These are phyloP conservation scores for Magallana nippona DNA, from an alignment of 2,888 invertebrate genomes.

Conservation along the genomic window DNA sequence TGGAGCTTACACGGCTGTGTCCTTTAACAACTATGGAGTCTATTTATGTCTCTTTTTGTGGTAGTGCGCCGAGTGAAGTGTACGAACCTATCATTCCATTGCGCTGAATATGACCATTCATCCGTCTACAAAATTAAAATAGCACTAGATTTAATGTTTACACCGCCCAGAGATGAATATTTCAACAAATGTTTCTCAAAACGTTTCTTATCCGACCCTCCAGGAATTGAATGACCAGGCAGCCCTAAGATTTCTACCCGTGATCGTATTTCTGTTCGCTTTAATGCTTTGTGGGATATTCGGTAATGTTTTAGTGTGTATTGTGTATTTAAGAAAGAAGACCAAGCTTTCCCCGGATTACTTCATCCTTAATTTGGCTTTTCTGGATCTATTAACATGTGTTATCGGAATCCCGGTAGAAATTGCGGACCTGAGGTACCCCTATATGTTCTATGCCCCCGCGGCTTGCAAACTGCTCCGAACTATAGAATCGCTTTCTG, in stretches of 20 bases:
- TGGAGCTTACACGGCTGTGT: neutral
- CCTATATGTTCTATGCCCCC: slow-evolving; percentile 63
- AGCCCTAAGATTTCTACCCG: slow-evolving; percentile 62
- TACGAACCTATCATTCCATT: neutral
- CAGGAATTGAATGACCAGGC: slow-evolving; percentile 59
- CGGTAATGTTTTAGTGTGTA: slow-evolving; percentile 60
- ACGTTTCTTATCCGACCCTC: neutral
- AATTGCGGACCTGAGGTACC: slow-evolving; percentile 63
- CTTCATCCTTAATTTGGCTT: slow-evolving; percentile 64
- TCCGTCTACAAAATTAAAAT: neutral
- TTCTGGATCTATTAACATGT: slow-evolving; percentile 65
- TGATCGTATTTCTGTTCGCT: slow-evolving; percentile 62
- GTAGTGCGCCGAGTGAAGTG: neutral
- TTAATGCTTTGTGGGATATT: slow-evolving; percentile 61
- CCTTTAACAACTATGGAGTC: slow-evolving; percentile 4
- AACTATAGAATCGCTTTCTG: slow-evolving; percentile 62
- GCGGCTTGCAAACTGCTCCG: slow-evolving; percentile 63
- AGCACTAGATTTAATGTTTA: neutral
- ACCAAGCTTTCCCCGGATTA: slow-evolving; percentile 61
- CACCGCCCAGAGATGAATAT: neutral
- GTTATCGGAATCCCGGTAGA: slow-evolving; percentile 65
- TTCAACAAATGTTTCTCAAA: neutral
- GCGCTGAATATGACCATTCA: slow-evolving; percentile 2
- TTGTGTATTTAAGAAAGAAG: slow-evolving; percentile 58
- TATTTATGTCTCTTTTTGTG: neutral